A percentile compares a stretch with the other conserved stretches of the same genome.
Evolutionary conservation across 2,797 vertebrate genomes (phyloP).

Genomic region (Holocentrus rufus): DNA sequence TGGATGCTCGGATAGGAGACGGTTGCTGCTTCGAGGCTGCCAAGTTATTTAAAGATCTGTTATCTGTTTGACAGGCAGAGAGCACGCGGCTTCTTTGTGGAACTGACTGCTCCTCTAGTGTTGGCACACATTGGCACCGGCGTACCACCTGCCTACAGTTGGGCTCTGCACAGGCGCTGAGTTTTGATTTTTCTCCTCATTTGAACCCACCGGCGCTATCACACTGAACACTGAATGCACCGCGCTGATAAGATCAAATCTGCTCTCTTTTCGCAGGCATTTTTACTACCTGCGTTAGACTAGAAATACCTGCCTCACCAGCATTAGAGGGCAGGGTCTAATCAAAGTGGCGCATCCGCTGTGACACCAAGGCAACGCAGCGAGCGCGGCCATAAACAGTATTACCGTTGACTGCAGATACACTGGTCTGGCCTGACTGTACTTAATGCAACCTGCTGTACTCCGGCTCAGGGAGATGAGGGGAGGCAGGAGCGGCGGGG

Average conservation of each 20-base stretch:
- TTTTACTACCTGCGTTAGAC: background rate
- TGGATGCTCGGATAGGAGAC: conserved; percentile 20
- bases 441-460: conserved; percentile 57
- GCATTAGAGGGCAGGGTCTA: background rate
- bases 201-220: background rate
- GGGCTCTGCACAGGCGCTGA: background rate
- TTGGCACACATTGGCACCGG: background rate
- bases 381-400: conserved; percentile 27
- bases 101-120: background rate
- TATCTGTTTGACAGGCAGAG: conserved; percentile 6
- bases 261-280: background rate
- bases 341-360: conserved; percentile 7
- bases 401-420: conserved; percentile 47
- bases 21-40: conserved; percentile 10
- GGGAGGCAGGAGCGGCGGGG: conserved; percentile 6
- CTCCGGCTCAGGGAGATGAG: conserved; percentile 47
- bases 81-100: background rate
- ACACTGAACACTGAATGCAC: background rate
- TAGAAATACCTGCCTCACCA: conserved; percentile 22
- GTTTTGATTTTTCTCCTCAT: background rate
- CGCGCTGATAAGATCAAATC: background rate
- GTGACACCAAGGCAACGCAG: conserved; percentile 24
- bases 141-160: conserved; percentile 6
- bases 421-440: conserved; percentile 34
- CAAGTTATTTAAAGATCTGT: conserved; percentile 30